Base-by-base conservation (phyloP, 2,113 vertebrate species). In the Oryzias javanicus region DNA sequence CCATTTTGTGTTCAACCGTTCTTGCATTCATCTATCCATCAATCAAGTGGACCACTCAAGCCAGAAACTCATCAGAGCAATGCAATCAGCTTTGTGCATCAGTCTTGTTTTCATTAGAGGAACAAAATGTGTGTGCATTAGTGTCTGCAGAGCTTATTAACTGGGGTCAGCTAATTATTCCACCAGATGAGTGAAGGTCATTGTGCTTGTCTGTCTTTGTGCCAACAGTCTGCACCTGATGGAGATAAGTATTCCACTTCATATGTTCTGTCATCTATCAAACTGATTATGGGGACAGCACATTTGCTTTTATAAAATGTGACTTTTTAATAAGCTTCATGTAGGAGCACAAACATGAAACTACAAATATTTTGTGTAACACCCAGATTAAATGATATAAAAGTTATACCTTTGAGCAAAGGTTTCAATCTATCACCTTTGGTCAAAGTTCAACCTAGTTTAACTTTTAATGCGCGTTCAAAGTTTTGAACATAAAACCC, bases 141-240 rank as follows among this genome's bases (percentile, higher is more conserved):
- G 55, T 62, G 60, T 17, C 41, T 4, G 20, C 22, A 76, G 82
- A 79, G 81, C 78, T 86, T 82, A 91, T 91, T 90, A 90, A 84
- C 76, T 75, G 60, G 85, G 88, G 90, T 88, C 88, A 90, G 86
- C 83, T 88, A 91, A 91, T 90, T 91, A 89, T 91, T 90, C 88
- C 83, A 83, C 82, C 80, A 66, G 78, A 82, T 70, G 91, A 91
- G 90, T 89, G 89, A 92, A 91, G 90, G 90, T 89, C 85, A 91
- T 68, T 51, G 66, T 81, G 87, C 76, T 83, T 82, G 80, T 89
- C 81, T 73, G 70, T 86, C 84, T 88, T 72, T 78, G 70, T 72
- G 67, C 64, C 80, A 78, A 85, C 57, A 74, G 77, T 69, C 60
- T 86, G 60, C 70, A 86, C 72, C 75, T 87, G 85, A 91, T 88